Evolutionary conservation across 2,113 vertebrate species (phyloP).

Genomic region (Periophthalmodon schlosseri): DNA sequence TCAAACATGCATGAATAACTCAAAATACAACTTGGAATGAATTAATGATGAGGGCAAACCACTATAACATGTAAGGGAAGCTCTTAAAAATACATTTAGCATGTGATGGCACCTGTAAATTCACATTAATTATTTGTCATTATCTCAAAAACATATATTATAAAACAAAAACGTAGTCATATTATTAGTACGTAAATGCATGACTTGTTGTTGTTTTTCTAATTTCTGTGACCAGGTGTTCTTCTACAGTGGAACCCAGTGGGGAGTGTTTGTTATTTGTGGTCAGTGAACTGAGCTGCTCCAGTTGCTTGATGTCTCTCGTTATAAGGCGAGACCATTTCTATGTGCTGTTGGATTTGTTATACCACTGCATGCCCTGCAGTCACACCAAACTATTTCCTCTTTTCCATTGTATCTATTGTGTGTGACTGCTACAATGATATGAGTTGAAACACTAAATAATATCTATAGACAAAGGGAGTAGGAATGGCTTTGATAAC

Average conservation of each 20-base stretch:
- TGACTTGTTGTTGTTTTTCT: background rate
- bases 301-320: conserved; percentile 39
- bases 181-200: background rate
- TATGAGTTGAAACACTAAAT: conserved; percentile 5
- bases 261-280: conserved; percentile 46
- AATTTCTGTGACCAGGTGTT: conserved; percentile 40
- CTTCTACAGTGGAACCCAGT: conserved; percentile 8
- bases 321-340: conserved; percentile 16
- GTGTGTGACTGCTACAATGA: conserved; percentile 18
- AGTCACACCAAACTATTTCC: background rate
- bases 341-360: conserved; percentile 18
- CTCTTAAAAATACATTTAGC: too few species aligned
- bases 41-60: background rate
- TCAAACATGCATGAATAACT: background rate
- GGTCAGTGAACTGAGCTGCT: conserved; percentile 50
- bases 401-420: conserved; percentile 14
- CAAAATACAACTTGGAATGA: background rate
- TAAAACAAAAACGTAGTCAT: background rate
- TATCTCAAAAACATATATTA: background rate
- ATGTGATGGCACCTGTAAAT: background rate
- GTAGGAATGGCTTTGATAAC: conserved; percentile 16
- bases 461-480: conserved; percentile 23
- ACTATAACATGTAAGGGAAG: background rate
- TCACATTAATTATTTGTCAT: background rate
- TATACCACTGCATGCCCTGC: conserved; percentile 28